Conservation (phyloP, 2,113 vertebrate species). For the Suncus etruscus region DNA sequence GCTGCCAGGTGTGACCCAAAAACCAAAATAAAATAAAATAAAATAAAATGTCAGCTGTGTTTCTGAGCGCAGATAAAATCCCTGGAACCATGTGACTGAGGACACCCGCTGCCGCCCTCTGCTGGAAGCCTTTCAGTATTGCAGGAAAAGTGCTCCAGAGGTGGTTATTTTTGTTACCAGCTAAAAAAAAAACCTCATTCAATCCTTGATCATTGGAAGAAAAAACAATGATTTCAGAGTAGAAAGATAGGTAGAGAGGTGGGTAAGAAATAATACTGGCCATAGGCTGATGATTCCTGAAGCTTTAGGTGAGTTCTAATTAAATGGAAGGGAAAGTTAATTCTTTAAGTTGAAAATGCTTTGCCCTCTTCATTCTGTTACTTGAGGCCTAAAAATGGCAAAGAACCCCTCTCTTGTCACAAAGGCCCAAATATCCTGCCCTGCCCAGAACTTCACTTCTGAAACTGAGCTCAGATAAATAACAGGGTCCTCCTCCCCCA, state of each 20-base stretch:
- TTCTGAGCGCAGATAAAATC: background rate
- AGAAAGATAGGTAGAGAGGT: background rate
- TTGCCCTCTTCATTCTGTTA: background rate
- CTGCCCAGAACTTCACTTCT: background rate
- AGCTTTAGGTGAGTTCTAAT: background rate
- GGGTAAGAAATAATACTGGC: background rate
- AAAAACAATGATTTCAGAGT: background rate
- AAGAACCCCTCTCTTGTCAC: background rate
- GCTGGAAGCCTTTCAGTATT: conserved; percentile 15
- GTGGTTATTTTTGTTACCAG: background rate
- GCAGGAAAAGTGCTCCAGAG: conserved; percentile 35
- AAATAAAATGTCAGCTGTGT: no score
- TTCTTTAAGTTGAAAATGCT: background rate
- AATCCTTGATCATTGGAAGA: background rate
- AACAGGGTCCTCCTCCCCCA: background rate
- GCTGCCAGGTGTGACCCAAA: no score
- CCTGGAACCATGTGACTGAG: background rate
- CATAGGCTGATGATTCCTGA: background rate
- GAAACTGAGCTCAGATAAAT: background rate
- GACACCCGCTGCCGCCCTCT: conserved; percentile 29
- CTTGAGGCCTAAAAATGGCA: background rate
- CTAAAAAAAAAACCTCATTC: background rate
- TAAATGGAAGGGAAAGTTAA: conserved; percentile 24
- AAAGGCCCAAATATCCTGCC: background rate
- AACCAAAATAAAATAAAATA: no score